Percentiles rank a stretch among this genome's conserved stretches.
phyloP scores from a whole-genome alignment of 2,113 vertebrate genomes.

The Potamarius usumacintae region DNA sequence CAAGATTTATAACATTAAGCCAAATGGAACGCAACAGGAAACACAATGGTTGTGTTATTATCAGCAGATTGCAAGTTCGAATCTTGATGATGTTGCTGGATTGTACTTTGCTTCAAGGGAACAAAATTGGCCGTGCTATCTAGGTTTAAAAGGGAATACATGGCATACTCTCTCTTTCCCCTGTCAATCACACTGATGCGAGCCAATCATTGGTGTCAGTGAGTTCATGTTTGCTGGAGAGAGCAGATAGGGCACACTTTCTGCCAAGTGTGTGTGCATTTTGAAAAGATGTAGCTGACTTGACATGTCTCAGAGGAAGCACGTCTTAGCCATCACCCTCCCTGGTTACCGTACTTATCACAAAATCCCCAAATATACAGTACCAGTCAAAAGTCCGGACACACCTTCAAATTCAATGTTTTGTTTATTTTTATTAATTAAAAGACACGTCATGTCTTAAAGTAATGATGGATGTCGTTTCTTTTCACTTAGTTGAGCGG shows the following conservation, averaged over 20 bases:
- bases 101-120: neutral
- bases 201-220: neutral
- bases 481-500: too few species aligned
- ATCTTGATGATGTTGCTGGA: neutral
- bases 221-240: neutral
- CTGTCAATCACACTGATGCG: neutral
- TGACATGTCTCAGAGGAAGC: neutral
- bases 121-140: neutral
- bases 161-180: neutral
- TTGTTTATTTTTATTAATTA: too few species aligned
- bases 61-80: neutral
- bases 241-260: neutral
- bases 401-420: too few species aligned
- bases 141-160: neutral
- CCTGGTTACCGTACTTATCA: neutral
- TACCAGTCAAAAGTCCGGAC: too few species aligned
- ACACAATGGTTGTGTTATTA: neutral
- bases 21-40: constrained; percentile 19
- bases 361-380: neutral
- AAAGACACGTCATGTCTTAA: too few species aligned
- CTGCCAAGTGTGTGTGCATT: neutral
- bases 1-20: constrained; percentile 20
- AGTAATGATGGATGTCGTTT: too few species aligned
- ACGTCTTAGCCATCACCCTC: neutral
- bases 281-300: neutral